phyloP scores from a whole-genome alignment of 1,140 invertebrate genomes.

The Drosophila cardini region DNA sequence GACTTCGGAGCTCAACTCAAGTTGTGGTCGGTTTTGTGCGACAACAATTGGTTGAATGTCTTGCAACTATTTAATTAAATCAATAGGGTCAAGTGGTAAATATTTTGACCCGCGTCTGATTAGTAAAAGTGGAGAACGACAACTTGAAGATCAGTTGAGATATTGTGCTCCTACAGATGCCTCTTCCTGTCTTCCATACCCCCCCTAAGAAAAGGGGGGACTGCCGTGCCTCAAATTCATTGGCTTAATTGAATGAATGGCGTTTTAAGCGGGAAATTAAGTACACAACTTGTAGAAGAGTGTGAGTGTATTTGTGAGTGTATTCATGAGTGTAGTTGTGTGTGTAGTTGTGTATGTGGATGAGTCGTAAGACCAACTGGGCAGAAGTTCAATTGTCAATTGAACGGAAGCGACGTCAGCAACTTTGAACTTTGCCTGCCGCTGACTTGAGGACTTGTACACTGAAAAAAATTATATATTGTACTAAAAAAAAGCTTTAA shows the following conservation, averaged over 20 bases:
- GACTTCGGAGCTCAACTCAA: not conserved
- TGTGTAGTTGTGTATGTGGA: not conserved
- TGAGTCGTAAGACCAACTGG: conserved; percentile 4
- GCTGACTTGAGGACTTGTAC: not conserved
- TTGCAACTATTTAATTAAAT: conserved; percentile 85
- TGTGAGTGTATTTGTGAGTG: not conserved
- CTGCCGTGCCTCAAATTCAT: conserved; percentile 79
- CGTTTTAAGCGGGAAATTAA: conserved; percentile 83
- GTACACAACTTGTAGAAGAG: conserved; percentile 45
- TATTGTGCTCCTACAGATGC: not conserved
- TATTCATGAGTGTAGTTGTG: no score
- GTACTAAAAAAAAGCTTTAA: no score
- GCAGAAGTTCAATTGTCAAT: conserved; percentile 76
- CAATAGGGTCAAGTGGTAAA: conserved; percentile 85
- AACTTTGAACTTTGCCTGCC: conserved; percentile 68
- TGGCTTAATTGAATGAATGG: conserved; percentile 85
- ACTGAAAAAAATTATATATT: no score
- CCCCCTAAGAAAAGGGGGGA: not conserved
- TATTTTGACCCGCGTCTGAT: conserved; percentile 85
- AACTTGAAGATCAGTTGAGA: conserved; percentile 41
- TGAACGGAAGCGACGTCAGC: conserved; percentile 74
- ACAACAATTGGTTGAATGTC: conserved; percentile 80
- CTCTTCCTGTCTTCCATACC: not conserved
- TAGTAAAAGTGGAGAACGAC: conserved; percentile 61
- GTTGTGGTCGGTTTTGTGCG: conserved; percentile 54